phyloP scores from a whole-genome alignment of 2,888 invertebrate genomes.

The Lasioglossum calceatum region DNA sequence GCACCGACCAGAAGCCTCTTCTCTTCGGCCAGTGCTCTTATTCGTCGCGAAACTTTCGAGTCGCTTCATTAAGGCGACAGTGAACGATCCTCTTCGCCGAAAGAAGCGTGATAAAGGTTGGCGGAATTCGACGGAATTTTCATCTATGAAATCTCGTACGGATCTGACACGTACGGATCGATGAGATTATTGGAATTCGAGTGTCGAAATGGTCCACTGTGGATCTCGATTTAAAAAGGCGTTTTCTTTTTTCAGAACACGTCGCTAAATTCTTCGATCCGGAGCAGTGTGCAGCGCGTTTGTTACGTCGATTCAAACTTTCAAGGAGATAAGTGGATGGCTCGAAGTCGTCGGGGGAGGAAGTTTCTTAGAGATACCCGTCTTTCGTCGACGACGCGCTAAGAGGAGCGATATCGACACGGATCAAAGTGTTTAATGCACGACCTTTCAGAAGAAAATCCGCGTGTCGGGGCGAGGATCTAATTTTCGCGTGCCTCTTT shows the following conservation, averaged over 20 bases:
- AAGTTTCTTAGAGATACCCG: constrained; percentile 40
- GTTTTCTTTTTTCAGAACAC: not conserved
- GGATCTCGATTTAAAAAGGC: not conserved
- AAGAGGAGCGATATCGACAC: constrained; percentile 27
- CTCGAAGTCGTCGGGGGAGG: not conserved
- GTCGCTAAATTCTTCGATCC: not conserved
- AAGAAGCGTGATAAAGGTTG: not conserved
- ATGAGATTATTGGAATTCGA: not conserved
- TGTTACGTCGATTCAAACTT: constrained; percentile 40
- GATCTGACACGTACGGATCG: not conserved
- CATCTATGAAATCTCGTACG: constrained; percentile 5
- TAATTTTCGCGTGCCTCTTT: constrained; percentile 25
- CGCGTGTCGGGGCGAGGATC: not conserved
- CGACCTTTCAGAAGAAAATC: not conserved
- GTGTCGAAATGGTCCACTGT: not conserved
- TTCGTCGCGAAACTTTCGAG: not conserved
- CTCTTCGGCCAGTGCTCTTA: not conserved
- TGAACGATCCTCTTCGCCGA: not conserved
- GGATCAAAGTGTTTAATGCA: constrained; percentile 36
- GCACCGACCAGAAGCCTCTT: not conserved
- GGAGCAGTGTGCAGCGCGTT: constrained; percentile 9
- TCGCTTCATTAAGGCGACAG: not conserved
- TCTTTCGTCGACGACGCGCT: not conserved
- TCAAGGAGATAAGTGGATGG: constrained; percentile 28
- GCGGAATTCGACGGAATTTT: constrained; percentile 13